These are phyloP conservation scores for Malthinus flaveolus DNA, from an alignment of 2,888 invertebrate species.

Conservation along the genomic window DNA sequence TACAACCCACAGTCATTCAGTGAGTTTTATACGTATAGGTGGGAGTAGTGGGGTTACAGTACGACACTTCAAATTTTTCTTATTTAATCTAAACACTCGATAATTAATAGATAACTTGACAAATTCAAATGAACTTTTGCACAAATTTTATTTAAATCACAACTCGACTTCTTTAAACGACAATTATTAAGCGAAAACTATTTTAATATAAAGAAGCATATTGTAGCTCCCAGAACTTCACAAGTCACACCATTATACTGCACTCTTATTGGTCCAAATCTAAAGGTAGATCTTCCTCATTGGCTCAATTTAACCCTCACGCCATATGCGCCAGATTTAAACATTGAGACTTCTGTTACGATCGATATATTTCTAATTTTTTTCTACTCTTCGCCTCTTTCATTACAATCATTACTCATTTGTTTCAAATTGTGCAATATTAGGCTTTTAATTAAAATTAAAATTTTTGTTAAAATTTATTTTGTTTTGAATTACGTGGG, in stretches of 20 bases:
- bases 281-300: slow-evolving; percentile 18
- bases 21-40: slow-evolving; percentile 35
- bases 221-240: slow-evolving; percentile 28
- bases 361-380: too few species aligned
- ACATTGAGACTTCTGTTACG: slow-evolving; percentile 1
- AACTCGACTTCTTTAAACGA: background rate
- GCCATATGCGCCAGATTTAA: slow-evolving; percentile 39
- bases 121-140: too few species aligned
- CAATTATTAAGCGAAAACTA: background rate
- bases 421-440: too few species aligned
- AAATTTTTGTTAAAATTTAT: too few species aligned
- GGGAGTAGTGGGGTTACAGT: slow-evolving; percentile 25
- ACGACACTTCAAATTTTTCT: background rate
- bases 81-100: background rate
- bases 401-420: too few species aligned
- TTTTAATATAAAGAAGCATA: background rate
- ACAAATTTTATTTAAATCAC: background rate
- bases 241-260: slow-evolving; percentile 43
- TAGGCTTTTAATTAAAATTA: too few species aligned
- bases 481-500: too few species aligned
- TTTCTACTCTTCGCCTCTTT: too few species aligned
- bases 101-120: too few species aligned
- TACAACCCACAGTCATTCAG: slow-evolving; percentile 16
- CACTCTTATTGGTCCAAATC: slow-evolving; percentile 34
- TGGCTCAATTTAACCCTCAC: slow-evolving; percentile 32